A percentile compares a stretch with the other conserved stretches of the same genome.
These are phyloP conservation scores for Ophthalmolycus amberensis DNA, from an alignment of 2,113 vertebrate species.

Conservation along the genomic window DNA sequence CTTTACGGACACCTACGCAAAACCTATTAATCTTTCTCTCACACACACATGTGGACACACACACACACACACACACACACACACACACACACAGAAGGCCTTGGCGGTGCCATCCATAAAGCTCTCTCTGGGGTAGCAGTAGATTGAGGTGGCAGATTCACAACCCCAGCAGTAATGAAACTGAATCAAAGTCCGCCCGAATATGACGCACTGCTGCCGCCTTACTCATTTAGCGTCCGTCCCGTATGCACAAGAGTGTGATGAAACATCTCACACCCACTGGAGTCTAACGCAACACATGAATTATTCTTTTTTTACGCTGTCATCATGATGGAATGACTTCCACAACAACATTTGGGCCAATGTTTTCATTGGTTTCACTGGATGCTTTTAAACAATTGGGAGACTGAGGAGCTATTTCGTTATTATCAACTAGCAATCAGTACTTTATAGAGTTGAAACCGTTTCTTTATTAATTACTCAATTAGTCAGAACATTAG, in stretches of 20 bases:
- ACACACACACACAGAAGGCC: constrained; percentile 22
- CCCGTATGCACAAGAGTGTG: constrained; percentile 42
- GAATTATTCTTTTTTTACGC: background rate
- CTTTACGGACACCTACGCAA: constrained; percentile 57
- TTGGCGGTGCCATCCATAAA: constrained; percentile 62
- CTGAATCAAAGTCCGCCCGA: constrained; percentile 58
- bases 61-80: constrained; percentile 6
- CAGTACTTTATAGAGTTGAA: background rate
- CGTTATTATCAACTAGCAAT: background rate
- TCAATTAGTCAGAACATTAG: background rate
- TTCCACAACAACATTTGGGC: background rate
- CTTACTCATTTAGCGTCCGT: constrained; percentile 35
- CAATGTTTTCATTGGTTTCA: background rate
- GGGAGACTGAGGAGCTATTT: background rate
- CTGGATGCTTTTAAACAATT: background rate
- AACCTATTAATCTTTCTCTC: constrained; percentile 43
- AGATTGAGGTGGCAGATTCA: constrained; percentile 71
- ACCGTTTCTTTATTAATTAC: background rate
- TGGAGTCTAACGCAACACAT: constrained; percentile 19
- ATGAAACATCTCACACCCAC: constrained; percentile 52
- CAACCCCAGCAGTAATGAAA: constrained; percentile 69
- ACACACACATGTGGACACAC: background rate
- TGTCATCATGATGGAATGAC: background rate
- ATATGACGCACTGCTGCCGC: constrained; percentile 54
- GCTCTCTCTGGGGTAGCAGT: constrained; percentile 40